Percentiles rank a stretch among this genome's conserved stretches.
These are phyloP conservation scores for Cheirogaleus medius DNA, from an alignment of 2,113 vertebrate species.

Conservation along the genomic window DNA sequence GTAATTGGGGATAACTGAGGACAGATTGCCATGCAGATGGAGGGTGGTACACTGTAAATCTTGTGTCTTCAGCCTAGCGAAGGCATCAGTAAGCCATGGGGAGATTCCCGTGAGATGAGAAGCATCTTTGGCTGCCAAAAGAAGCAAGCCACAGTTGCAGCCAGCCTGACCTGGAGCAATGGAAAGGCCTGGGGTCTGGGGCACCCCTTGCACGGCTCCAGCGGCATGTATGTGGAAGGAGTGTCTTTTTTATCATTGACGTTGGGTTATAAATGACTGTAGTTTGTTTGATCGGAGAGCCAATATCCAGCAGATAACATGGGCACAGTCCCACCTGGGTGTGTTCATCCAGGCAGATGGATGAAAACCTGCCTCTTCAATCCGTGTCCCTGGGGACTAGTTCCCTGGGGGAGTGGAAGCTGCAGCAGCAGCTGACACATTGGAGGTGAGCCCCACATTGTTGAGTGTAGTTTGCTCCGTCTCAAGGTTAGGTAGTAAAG, in stretches of 20 bases:
- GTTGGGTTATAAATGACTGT: neutral
- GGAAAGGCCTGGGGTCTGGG: neutral
- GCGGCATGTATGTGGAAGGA: neutral
- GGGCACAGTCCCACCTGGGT: neutral
- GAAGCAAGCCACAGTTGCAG: neutral
- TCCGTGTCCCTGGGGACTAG: neutral
- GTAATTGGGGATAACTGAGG: neutral
- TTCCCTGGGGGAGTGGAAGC: neutral
- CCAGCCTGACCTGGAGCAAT: neutral
- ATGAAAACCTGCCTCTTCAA: neutral
- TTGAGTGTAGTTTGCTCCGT: neutral
- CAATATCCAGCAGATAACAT: neutral
- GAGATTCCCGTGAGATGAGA: neutral
- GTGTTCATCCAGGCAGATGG: neutral
- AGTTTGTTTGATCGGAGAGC: neutral
- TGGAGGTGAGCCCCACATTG: neutral
- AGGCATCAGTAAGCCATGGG: neutral
- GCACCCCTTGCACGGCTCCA: neutral
- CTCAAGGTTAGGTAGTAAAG: neutral
- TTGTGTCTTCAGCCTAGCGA: neutral
- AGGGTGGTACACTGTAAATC: accelerated
- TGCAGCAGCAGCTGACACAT: neutral
- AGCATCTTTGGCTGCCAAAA: neutral
- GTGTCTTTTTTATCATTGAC: neutral
- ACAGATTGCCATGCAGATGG: neutral